Evolutionary conservation across 2,888 invertebrate species (phyloP), one percentile per base, ranked within the genome.

Genomic region (Lepetodrilus schrolli): DNA sequence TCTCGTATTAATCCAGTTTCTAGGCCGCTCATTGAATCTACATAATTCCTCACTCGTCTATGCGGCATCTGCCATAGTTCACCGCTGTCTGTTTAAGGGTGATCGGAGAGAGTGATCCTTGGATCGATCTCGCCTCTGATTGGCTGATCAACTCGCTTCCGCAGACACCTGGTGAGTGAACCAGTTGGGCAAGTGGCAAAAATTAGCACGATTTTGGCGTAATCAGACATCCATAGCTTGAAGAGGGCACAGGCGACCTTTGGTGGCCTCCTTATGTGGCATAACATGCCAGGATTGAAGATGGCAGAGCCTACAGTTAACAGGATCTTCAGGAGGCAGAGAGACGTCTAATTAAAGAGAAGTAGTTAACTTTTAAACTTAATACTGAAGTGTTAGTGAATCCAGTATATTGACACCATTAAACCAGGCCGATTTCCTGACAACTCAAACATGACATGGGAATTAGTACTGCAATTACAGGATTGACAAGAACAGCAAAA

Each of bases 1-100:
- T 43, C 47, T 72, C 65, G 66, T 38, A 66, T 72, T 72, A 72
- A 72, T 65, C 65, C 66, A 68, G 26, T 68, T 58, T 48, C 48
- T 47, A 65, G 34, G 51, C 43, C 65, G 43, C 34, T 65, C 65
- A 65, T 72, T 36, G 36, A 72, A 72, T 72, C 72, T 72, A 48
- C 72, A 72, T 72, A 72, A 72, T 72, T 72, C 72, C 47, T 36
- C 68, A 37, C 68, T 68, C 38, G 68, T 43, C 68, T 38, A 26
- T 1, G 47, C 23, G 26, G 47, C 68, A 68, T 68, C 68, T 68
- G 68, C 68, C 68, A 68, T 68, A 68, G 26, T 47, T 26, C 68
- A 68, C 68, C 47, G 26, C 47, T 21, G 20, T 21, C 23, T 13
- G n/a, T 13, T 17, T 43, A 30, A 58, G 21, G 26, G 30, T 23